Percentiles rank a stretch among this genome's conserved stretches.
Conservation (phyloP, 2,888 invertebrate species). For the Tachina fera region DNA sequence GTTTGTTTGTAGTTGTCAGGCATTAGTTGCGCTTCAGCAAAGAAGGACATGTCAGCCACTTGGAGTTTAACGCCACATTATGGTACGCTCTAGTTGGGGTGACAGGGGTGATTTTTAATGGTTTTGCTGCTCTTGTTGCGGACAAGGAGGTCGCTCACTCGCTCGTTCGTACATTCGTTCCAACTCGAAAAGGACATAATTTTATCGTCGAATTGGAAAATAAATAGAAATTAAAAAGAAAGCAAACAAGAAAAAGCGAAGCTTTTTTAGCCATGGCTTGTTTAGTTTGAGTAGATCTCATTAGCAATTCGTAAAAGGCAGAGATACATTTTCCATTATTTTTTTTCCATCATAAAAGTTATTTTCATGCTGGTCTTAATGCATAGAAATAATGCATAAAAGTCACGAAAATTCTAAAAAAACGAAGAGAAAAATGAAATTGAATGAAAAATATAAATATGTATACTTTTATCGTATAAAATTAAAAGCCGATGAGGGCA, state of each 20-base stretch:
- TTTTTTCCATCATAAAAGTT: conserved; percentile 42
- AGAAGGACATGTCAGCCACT: conserved; percentile 69
- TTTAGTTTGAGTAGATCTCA: conserved; percentile 77
- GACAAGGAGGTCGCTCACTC: conserved; percentile 51
- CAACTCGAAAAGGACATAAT: conserved; percentile 58
- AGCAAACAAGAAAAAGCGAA: conserved; percentile 68
- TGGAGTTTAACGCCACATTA: conserved; percentile 65
- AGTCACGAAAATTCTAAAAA: conserved; percentile 68
- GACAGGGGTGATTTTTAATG: conserved; percentile 28
- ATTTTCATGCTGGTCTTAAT: conserved; percentile 48
- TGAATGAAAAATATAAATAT: conserved; percentile 58
- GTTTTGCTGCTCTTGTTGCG: conserved; percentile 45
- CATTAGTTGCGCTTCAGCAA: conserved; percentile 66
- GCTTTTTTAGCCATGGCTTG: conserved; percentile 74
- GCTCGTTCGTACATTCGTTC: conserved; percentile 5
- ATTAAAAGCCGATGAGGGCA: conserved; percentile 79
- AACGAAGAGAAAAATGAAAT: conserved; percentile 39
- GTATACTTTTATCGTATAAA: conserved; percentile 59
- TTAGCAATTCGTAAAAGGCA: conserved; percentile 77
- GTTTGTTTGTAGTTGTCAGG: conserved; percentile 59
- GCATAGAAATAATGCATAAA: conserved; percentile 74
- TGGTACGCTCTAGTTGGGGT: neutral
- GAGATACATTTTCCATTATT: conserved; percentile 43
- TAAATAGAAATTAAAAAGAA: conserved; percentile 70
- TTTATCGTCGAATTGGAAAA: conserved; percentile 66